phyloP scores from a whole-genome alignment of 2,888 invertebrate genomes.

The Rhamnusium bicolor region DNA sequence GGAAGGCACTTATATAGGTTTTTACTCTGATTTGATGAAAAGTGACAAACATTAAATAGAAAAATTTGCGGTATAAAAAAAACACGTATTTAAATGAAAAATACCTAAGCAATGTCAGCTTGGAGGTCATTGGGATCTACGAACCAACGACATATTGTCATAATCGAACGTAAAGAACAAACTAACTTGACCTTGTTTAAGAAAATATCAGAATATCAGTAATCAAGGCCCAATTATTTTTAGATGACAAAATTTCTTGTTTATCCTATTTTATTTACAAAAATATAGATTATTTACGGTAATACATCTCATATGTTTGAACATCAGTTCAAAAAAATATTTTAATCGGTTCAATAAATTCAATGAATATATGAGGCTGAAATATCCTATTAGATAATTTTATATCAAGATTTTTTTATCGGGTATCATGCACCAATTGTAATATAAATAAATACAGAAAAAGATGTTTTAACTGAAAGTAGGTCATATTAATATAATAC shows the following conservation, averaged over 20 bases:
- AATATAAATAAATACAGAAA: neutral
- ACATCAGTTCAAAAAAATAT: neutral
- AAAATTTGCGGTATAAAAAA: too few species aligned
- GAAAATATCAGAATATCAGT: neutral
- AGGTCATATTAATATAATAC: neutral
- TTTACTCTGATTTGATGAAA: too few species aligned
- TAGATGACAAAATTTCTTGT: neutral
- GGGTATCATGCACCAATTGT: neutral
- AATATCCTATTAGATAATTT: neutral
- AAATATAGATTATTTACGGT: neutral
- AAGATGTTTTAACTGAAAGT: neutral
- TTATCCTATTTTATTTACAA: neutral
- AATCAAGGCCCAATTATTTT: neutral
- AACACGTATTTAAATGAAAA: too few species aligned
- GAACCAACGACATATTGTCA: neutral
- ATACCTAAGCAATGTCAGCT: neutral
- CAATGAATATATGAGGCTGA: neutral
- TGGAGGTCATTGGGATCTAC: neutral
- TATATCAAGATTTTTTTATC: neutral
- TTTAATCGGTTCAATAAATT: too few species aligned
- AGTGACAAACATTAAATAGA: too few species aligned
- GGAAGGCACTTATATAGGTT: too few species aligned
- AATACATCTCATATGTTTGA: neutral
- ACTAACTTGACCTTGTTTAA: neutral
- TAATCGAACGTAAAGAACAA: neutral